phyloP scores from a whole-genome alignment of 2,888 invertebrate genomes.

The Ectemnius cavifrons region DNA sequence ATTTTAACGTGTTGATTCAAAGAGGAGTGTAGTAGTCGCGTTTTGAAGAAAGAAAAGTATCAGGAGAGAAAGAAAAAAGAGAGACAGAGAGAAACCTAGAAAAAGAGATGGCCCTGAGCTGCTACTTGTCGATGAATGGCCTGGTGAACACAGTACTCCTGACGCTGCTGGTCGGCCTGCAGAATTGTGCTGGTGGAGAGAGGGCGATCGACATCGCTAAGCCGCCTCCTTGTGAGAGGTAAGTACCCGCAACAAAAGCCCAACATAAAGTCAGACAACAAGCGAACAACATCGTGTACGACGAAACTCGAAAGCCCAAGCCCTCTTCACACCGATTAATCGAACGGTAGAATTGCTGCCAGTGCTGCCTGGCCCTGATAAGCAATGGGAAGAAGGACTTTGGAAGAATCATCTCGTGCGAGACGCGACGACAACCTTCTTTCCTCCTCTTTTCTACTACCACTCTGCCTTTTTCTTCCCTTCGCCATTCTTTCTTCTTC shows the following conservation, averaged over 20 bases:
- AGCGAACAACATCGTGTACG: no score
- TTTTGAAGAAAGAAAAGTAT: neutral
- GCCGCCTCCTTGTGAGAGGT: constrained; percentile 73
- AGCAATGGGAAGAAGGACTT: neutral
- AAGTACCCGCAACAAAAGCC: constrained; percentile 57
- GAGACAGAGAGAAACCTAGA: neutral
- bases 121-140: constrained; percentile 51
- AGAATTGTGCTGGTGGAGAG: constrained; percentile 44
- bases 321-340: no score
- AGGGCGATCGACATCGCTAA: constrained; percentile 52
- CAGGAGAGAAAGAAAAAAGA: neutral
- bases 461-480: neutral
- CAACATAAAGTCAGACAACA: constrained; percentile 19
- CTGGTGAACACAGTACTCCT: constrained; percentile 59
- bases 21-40: neutral
- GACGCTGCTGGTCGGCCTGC: constrained; percentile 56
- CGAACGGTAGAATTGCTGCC: neutral
- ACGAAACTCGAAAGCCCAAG: no score
- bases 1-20: no score
- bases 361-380: neutral
- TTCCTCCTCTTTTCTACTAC: constrained; percentile 24
- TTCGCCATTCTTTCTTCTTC: constrained; percentile 3
- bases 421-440: neutral
- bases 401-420: neutral
- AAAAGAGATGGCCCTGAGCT: constrained; percentile 63